Evolutionary conservation across 2,888 invertebrate genomes (phyloP), one percentile per base, ranked within the genome.

Genomic region (Sarcophaga subvicina): DNA sequence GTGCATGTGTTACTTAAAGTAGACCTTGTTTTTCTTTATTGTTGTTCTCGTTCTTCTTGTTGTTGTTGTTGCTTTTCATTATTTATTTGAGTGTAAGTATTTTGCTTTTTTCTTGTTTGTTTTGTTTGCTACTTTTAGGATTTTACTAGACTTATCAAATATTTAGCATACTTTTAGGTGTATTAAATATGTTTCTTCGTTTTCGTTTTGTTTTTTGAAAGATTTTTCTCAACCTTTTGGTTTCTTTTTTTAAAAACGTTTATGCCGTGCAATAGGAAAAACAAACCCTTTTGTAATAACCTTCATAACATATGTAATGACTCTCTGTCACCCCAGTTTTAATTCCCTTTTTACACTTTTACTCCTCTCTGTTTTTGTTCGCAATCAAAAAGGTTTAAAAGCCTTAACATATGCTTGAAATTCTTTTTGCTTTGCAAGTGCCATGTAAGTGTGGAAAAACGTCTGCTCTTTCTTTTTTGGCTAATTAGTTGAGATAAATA

Each of bases 121-220:
- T 59, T 59, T 62, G 54, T 54, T n/a, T 20, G 14, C 59, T 71
- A 25, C 17, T 25, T 67, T 17, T 67, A 47, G 59, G 3, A 27
- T 59, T 54, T 37, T 59, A n/a, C 82, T 71, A 84, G 76, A 82
- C 80, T 91, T 90, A 91, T 92, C 91, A 91, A 91, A 91, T 91
- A 92, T 92, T 91, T 92, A 91, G 91, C 91, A 92, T 91, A 91
- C 91, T 91, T 91, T 91, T 90, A 90, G 90, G 87, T 89, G 89
- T 90, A 91, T 91, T 91, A 91, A 91, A 85, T 78, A 70, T 79
- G 59, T 59, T 47, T 83, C 54, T 37, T 47, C 47, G 8, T 72
- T 66, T 71, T 75, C 66, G 4, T 54, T 17, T 45, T 6, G 49
- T 10, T 54, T 54, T 54, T 17, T 54, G 14, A 3, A 54, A 54